Percentiles rank a stretch among this genome's conserved stretches.
Conservation (phyloP, 2,888 invertebrate species). For the Cylindroiulus punctatus region DNA sequence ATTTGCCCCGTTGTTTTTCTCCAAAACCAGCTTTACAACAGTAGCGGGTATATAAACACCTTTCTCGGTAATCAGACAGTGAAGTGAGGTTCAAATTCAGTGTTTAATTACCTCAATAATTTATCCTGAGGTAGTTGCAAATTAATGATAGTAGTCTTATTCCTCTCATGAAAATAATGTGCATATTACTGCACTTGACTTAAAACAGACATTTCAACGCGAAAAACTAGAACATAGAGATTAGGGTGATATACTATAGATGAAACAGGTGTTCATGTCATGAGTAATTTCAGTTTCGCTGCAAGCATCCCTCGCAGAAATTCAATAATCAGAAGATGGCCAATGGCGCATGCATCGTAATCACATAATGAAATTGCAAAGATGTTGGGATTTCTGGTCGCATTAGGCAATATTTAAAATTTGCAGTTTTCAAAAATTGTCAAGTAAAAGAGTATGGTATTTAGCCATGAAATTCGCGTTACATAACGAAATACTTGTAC, state of each 20-base stretch:
- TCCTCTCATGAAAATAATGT: not conserved
- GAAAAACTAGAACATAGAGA: not conserved
- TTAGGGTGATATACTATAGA: not conserved
- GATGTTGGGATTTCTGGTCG: not conserved
- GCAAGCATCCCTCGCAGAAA: not conserved
- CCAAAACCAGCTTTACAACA: no score
- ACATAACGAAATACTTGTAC: no score
- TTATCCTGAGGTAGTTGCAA: not conserved
- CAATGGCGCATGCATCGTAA: not conserved
- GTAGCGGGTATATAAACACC: no score
- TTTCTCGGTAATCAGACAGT: no score
- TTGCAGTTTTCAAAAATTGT: no score
- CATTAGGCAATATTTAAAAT: not conserved
- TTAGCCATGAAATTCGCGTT: no score
- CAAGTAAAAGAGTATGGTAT: no score
- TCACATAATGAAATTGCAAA: not conserved
- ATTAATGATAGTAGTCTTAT: not conserved
- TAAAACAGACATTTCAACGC: not conserved
- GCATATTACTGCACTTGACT: not conserved
- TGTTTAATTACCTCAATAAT: not conserved
- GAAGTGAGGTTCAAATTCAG: no score
- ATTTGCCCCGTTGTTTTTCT: no score
- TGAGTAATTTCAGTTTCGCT: constrained; percentile 2
- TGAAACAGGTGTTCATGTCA: not conserved
- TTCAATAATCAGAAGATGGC: not conserved